These are phyloP conservation scores for Corythornis cristatus DNA, from an alignment of 2,113 vertebrate genomes.

Conservation along the genomic window DNA sequence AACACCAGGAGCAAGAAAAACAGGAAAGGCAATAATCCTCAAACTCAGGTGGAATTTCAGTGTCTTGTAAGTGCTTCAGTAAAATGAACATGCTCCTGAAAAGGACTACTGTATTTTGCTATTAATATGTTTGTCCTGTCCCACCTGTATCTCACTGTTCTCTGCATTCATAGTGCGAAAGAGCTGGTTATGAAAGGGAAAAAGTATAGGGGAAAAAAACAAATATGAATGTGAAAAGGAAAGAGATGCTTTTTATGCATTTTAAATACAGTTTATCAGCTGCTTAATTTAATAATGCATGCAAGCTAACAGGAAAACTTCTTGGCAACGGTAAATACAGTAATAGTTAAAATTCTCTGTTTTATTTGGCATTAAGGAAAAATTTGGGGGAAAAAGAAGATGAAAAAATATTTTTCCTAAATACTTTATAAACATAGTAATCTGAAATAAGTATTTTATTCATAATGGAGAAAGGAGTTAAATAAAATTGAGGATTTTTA, in stretches of 20 bases:
- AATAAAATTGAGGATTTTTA: neutral
- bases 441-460: neutral
- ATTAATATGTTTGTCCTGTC: neutral
- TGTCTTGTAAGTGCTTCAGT: neutral
- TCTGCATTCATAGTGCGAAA: neutral
- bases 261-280: neutral
- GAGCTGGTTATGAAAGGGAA: neutral
- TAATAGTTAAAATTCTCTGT: neutral
- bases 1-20: neutral
- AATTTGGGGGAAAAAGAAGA: neutral
- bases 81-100: neutral
- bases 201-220: neutral
- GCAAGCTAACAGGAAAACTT: neutral
- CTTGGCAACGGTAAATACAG: neutral
- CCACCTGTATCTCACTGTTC: neutral
- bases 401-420: neutral
- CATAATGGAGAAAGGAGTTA: neutral
- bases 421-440: neutral
- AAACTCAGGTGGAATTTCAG: neutral
- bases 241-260: neutral
- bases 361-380: neutral
- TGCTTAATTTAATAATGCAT: neutral
- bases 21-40: neutral
- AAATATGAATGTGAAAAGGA: neutral
- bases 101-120: neutral